phyloP scores from a whole-genome alignment of 1,140 invertebrate genomes.

The Microplitis mediator region DNA sequence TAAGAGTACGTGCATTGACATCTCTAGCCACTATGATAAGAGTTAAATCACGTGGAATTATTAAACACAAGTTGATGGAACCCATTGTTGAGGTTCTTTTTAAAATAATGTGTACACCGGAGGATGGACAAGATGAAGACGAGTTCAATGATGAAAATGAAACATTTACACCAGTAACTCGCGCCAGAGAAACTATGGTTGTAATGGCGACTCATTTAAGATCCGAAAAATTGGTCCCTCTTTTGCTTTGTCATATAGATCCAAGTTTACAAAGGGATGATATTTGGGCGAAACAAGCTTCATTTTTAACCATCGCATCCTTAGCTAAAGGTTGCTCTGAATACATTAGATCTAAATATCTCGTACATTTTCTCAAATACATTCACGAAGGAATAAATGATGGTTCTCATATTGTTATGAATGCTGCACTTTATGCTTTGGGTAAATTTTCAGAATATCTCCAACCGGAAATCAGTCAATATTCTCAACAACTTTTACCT shows the following conservation, averaged over 20 bases:
- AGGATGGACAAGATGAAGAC: slow-evolving; percentile 69
- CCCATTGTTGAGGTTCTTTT: slow-evolving; percentile 75
- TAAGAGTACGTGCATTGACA: slow-evolving; percentile 72
- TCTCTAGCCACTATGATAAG: slow-evolving; percentile 71
- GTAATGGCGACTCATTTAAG: slow-evolving; percentile 77
- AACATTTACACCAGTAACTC: slow-evolving; percentile 67
- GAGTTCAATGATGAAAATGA: slow-evolving; percentile 68
- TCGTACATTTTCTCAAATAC: slow-evolving; percentile 72
- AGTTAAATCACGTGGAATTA: slow-evolving; percentile 75
- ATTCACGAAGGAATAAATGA: slow-evolving; percentile 75
- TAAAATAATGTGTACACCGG: slow-evolving; percentile 68
- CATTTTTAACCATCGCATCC: slow-evolving; percentile 76
- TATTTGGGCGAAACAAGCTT: slow-evolving; percentile 70
- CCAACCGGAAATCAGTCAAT: slow-evolving; percentile 77
- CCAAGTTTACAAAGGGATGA: slow-evolving; percentile 67
- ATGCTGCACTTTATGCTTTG: slow-evolving; percentile 79
- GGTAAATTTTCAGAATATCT: slow-evolving; percentile 84
- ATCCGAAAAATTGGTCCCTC: slow-evolving; percentile 77
- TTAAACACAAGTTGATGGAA: slow-evolving; percentile 76
- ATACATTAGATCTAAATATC: slow-evolving; percentile 73
- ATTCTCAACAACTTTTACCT: slow-evolving; percentile 73
- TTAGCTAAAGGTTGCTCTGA: slow-evolving; percentile 83
- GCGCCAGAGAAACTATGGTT: slow-evolving; percentile 77
- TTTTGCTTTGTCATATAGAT: slow-evolving; percentile 69
- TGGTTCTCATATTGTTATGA: slow-evolving; percentile 67